Conservation (phyloP, 2,113 vertebrate genomes). For the Urocolius indicus region DNA sequence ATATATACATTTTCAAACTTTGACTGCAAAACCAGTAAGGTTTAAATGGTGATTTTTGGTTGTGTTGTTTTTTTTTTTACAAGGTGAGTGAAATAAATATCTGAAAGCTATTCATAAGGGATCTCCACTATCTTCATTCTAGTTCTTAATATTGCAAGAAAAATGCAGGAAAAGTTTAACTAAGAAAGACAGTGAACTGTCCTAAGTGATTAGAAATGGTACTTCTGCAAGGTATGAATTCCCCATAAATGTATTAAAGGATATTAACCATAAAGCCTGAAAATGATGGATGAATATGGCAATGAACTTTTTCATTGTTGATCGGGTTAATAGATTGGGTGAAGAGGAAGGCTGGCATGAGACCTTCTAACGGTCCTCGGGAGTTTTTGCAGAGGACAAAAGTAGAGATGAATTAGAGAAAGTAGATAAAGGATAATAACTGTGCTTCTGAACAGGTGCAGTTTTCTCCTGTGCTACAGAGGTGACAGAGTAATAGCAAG, state of each 20-base stretch:
- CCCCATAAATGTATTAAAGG: conserved; percentile 10
- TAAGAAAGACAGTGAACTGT: neutral
- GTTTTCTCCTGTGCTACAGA: neutral
- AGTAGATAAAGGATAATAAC: conserved; percentile 23
- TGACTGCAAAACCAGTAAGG: neutral
- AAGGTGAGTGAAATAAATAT: neutral
- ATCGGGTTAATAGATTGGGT: conserved; percentile 38
- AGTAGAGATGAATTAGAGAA: conserved; percentile 20
- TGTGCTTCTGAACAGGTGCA: conserved; percentile 4
- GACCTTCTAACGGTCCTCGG: conserved; percentile 44
- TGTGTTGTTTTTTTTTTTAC: neutral
- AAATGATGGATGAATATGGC: conserved; percentile 54
- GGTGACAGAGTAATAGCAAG: conserved; percentile 30
- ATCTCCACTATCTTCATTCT: neutral
- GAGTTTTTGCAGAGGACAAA: conserved; percentile 46
- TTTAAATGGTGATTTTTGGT: neutral
- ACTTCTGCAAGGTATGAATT: neutral
- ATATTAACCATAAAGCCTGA: conserved; percentile 48
- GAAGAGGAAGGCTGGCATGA: conserved; percentile 17
- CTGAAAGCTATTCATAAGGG: neutral
- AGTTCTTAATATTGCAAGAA: neutral
- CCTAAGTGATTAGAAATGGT: conserved; percentile 1
- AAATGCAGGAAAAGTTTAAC: neutral
- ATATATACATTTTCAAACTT: neutral
- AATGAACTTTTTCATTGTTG: conserved; percentile 46